These are phyloP conservation scores for Bilobella aurantiaca DNA, from an alignment of 1,140 invertebrate genomes.

Conservation along the genomic window DNA sequence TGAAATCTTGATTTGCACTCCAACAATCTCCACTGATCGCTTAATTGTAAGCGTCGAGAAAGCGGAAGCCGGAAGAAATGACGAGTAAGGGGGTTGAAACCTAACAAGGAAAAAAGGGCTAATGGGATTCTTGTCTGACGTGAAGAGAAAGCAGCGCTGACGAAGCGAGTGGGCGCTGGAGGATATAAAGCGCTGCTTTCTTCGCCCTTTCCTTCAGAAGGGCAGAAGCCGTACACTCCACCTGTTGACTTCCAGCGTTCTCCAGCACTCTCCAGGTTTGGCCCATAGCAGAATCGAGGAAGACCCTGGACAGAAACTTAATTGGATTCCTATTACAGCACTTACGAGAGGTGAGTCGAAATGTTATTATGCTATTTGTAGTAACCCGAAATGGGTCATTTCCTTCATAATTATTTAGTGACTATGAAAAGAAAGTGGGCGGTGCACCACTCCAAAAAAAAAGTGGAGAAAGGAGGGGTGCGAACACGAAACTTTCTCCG, in stretches of 20 bases:
- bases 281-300: neutral
- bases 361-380: neutral
- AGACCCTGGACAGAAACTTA: neutral
- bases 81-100: neutral
- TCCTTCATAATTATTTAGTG: neutral
- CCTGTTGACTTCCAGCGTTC: too few relatives aligned
- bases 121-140: neutral
- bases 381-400: neutral
- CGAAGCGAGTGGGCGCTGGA: neutral
- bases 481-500: too few relatives aligned
- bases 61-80: constrained; percentile 39
- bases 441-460: neutral
- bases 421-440: neutral
- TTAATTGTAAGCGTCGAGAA: neutral
- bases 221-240: neutral
- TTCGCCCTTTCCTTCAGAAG: neutral
- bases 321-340: neutral
- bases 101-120: neutral
- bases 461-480: too few relatives aligned
- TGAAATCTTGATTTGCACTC: neutral
- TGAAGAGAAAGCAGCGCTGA: too few relatives aligned
- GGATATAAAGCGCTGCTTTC: neutral
- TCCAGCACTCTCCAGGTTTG: neutral
- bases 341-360: neutral
- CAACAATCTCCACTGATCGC: neutral